Evolutionary conservation across 2,888 invertebrate species (phyloP), one percentile per base, ranked within the genome.

Genomic region (Chromoteleia sp.): DNA sequence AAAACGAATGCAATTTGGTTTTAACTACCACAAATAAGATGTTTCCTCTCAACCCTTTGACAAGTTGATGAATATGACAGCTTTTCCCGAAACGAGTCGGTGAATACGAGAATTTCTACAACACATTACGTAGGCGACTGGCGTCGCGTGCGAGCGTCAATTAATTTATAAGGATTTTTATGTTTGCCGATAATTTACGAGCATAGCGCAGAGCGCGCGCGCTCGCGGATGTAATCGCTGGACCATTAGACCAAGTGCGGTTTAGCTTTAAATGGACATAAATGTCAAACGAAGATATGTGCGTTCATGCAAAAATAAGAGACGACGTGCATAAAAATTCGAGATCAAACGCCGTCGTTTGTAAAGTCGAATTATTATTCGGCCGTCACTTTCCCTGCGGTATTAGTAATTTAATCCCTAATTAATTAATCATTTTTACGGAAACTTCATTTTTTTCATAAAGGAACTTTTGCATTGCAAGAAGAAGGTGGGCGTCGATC

Each of bases 171-270:
- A 43, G 56, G 12, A 25, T 25, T 25, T 25, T 25, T 25, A 25
- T 5, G 25, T 25, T 25, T 25, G 56, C 15, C 74, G 56, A 65
- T 65, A 63, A 65, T 58, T 74, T 71, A 71, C 50, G 41, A 59
- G 71, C 59, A 25, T 39, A 41, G 50, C 29, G n/a, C 5, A 30
- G 50, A 25, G 52, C 39, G 29, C 45, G 39, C 36, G 17, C 33
- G 71, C 52, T 48, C 48, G 71, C 58, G 21, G 65, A 17, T 67
- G 36, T 67, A 76, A 76, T 76, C 59, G 54, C 52, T 48, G 48
- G 48, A 39, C 70, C 77, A 77, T 77, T 70, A 77, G 70, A 77
- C 77, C 63, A 63, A 63, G 39, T 19, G 63, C n/a, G 36, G 63
- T 50, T 36, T 43, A 36, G 7, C 29, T 70, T 19, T 21, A 77